Base-by-base conservation (phyloP, 2,888 invertebrate species). In the Labia minor region DNA sequence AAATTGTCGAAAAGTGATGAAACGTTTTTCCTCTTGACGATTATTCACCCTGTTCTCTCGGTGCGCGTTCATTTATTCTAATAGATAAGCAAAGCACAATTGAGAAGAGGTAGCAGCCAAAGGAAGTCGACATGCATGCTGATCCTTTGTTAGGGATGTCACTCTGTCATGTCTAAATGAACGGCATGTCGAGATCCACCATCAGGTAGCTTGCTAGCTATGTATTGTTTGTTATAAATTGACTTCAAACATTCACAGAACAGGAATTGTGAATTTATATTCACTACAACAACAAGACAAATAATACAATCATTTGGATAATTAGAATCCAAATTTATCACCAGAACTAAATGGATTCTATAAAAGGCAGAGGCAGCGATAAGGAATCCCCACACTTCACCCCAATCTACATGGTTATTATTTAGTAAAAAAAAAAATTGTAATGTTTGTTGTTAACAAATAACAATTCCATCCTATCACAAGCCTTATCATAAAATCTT, bases 111-210 rank as follows among this genome's bases (percentile, higher is more conserved):
- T 14, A 16, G 14, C 8, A n/a, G 49, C 6, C 49, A 49, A 49
- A 49, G 49, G 49, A 49, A 49, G 49, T 49, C 49, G 49, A 49
- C 49, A 49, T 49, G 49, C 49, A 49, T 49, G 49, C 49, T 49
- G 49, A 49, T 49, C 49, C 49, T 49, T 49, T 49, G 49, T 49
- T 49, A 49, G n/a, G 49, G 49, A 49, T 49, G 49, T 49, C 49
- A 49, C 16, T 49, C 49, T 49, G 49, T 49, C 49, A 49, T 49
- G 49, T 49, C 49, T 14, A 49, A 49, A 49, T 49, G 49, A 49
- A 49, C 49, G 49, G 16, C 49, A 49, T 49, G 49, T 49, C 49
- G 49, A 14, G 49, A 49, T 49, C 3, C 16, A 49, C 49, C 49
- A 49, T 4, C 49, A 49, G 49, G 49, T 49, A 49, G 16, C 26